Base-by-base conservation (phyloP, 2,113 vertebrate genomes). In the Callopanchax toddi region DNA sequence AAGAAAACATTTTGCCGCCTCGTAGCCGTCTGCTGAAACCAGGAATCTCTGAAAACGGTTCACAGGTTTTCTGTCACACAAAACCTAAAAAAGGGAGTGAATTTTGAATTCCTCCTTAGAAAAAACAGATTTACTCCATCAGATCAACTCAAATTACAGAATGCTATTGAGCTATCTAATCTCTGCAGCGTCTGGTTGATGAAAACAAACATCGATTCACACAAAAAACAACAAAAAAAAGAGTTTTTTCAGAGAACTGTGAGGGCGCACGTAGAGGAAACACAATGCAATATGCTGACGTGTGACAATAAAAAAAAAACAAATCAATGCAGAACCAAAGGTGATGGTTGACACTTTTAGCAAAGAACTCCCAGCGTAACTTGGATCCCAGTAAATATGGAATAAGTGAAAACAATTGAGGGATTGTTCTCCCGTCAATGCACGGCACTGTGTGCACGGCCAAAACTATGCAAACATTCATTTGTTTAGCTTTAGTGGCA, bases 1-100 rank as follows among this genome's bases (percentile, higher is more conserved):
- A 91, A 92, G 89, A 91, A 89, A 92, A 91, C 85, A 80, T 86
- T 88, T 86, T 75, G 73, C 87, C 86, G 78, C 74, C 81, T 89
- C 61, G 59, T 26, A 55, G 58, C 85, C 85, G 88, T 90, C 87
- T 89, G 91, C 81, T 78, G 64, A 79, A 82, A 78, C 58, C 63
- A 15, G 60, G 77, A 83, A 91, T 89, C 60, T 85, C 45, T 50
- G 29, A 46, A 81, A 85, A 87, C 59, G 76, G 44, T 72, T 76
- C 82, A 86, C 46, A 62, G 48, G 40, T 73, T 73, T 32, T 69
- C 17, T 70, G 72, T 73, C 52, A 45, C 26, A n/a, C n/a, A n/a
- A n/a, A n/a, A n/a, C n/a, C n/a, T n/a, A n/a, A n/a, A n/a, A n/a
- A n/a, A n/a, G n/a, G n/a, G n/a, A n/a, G n/a, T n/a, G n/a, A n/a